Percentiles rank a stretch among this genome's conserved stretches.
Conservation (phyloP, 2,888 invertebrate genomes). For the Xestia rhomboidea region DNA sequence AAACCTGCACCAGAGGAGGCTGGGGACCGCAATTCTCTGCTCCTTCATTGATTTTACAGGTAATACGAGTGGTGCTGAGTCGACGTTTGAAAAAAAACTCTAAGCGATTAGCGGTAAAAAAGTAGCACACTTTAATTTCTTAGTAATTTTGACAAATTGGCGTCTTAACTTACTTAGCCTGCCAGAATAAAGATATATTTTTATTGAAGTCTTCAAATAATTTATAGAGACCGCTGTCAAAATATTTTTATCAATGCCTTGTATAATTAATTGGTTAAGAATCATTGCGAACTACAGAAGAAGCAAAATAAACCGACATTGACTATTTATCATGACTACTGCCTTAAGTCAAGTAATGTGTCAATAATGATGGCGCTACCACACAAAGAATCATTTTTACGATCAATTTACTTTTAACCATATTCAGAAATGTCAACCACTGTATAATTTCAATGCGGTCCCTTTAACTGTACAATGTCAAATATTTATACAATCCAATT, state of each 20-base stretch:
- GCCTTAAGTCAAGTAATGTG: not conserved
- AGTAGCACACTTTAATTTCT: not conserved
- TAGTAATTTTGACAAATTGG: not conserved
- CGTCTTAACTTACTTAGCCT: not conserved
- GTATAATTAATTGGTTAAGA: not conserved
- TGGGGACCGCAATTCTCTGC: conserved; percentile 70
- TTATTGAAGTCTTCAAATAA: not conserved
- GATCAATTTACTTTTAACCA: conserved; percentile 31
- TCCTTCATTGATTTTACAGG: conserved; percentile 78
- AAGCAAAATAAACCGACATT: not conserved
- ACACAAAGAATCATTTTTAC: conserved; percentile 17
- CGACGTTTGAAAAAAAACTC: conserved; percentile 50
- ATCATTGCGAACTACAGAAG: not conserved
- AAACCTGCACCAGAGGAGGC: conserved; percentile 67
- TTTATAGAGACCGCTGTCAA: not conserved
- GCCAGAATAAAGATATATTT: not conserved
- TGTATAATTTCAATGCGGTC: conserved; percentile 30
- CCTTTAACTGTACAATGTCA: conserved; percentile 28
- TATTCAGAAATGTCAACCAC: conserved; percentile 10
- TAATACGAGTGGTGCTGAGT: conserved; percentile 69
- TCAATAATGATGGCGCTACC: conserved; percentile 14
- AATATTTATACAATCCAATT: conserved; percentile 61
- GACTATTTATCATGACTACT: not conserved
- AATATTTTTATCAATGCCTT: not conserved
- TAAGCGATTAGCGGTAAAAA: not conserved